Percentiles rank a stretch among this genome's conserved stretches.
phyloP scores from a whole-genome alignment of 2,888 invertebrate species.

The Drosophila mettleri region DNA sequence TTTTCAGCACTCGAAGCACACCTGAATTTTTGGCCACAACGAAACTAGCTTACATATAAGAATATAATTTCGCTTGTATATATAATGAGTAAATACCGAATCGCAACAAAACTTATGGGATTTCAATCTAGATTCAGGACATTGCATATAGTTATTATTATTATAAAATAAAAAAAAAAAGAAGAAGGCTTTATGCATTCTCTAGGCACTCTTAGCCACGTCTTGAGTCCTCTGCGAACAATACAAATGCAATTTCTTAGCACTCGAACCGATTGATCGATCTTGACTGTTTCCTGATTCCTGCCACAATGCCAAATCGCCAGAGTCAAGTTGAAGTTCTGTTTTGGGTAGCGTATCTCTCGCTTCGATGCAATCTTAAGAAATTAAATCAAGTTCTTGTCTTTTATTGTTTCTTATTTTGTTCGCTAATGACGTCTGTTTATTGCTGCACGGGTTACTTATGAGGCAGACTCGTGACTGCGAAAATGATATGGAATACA shows the following conservation, averaged over 20 bases:
- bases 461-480: conserved; percentile 45
- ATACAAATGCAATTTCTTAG: not conserved
- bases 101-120: too few species aligned
- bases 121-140: too few species aligned
- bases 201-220: not conserved
- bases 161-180: too few species aligned
- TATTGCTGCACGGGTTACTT: conserved; percentile 24
- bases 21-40: not conserved
- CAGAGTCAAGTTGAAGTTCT: not conserved
- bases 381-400: conserved; percentile 13
- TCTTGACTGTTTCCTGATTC: conserved; percentile 2
- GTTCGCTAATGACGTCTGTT: conserved; percentile 54
- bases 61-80: not conserved
- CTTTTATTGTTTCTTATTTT: conserved; percentile 17
- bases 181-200: too few species aligned
- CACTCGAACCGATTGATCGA: not conserved
- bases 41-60: not conserved
- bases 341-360: conserved; percentile 17
- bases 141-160: too few species aligned
- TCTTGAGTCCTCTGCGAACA: too few species aligned
- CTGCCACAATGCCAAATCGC: not conserved
- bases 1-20: not conserved
- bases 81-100: not conserved
- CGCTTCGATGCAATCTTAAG: conserved; percentile 2
- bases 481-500: conserved; percentile 36